Base-by-base conservation (phyloP, 2,888 invertebrate genomes). In the Acrobasis repandana region DNA sequence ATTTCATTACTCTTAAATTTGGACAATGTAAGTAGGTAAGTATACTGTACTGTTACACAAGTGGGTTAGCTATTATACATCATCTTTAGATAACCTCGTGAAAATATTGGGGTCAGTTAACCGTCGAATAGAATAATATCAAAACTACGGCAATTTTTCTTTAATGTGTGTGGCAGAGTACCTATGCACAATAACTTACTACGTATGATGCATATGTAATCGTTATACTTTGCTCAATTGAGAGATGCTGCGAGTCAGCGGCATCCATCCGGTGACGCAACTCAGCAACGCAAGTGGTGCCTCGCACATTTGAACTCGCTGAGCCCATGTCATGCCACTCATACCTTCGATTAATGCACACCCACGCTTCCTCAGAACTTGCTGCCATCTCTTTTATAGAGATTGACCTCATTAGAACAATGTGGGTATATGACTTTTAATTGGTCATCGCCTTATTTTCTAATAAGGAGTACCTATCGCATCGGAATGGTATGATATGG, bases 211-310 rank as follows among this genome's bases (percentile, higher is more conserved):
- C 56, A 59, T 47, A 28, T 36, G 34, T 36, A 8, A 61, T 48
- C 56, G 38, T 48, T 60, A 49, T 62, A 28, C n/a, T 58, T 36
- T 38, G 65, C 61, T 64, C 64, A 63, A 68, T 61, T 66, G 65
- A 63, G 66, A 65, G 65, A 67, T 67, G 65, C 65, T 64, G 68
- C 65, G 64, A 64, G 66, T 64, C 65, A 63, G 67, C 64, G 67
- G 60, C 46, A 49, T 15, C 50, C 74, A 73, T 78, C 77, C 75
- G 77, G 72, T 79, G 79, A 80, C 69, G 73, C 69, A 70, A 74
- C 62, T 33, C 50, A 56, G 15, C 15, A 48, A 38, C 34, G 38
- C 46, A 34, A 50, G 48, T 58, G 34, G 43, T 51, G 36, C 58
- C 38, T 46, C 56, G 34, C 11, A 36, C 49, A 58, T 61, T 56